These are phyloP conservation scores for Alethe diademata DNA, from an alignment of 2,113 vertebrate species.

Conservation along the genomic window DNA sequence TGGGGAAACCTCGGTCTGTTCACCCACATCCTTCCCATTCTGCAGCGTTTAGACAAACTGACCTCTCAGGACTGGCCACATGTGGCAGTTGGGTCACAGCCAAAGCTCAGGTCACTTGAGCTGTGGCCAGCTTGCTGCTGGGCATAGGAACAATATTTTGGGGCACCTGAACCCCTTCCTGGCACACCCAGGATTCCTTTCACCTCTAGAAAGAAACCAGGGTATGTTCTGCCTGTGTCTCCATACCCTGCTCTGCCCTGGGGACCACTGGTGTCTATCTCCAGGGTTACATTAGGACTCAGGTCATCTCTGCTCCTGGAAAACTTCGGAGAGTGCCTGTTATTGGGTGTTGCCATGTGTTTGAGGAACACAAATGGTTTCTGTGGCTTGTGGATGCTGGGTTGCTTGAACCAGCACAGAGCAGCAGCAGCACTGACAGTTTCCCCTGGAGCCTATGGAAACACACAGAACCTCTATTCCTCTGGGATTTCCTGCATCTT, in stretches of 20 bases:
- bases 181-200: rapidly evolving
- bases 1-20: rapidly evolving
- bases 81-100: not conserved
- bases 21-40: not conserved
- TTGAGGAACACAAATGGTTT: not conserved
- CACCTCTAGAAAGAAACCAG: not conserved
- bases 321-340: rapidly evolving
- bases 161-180: not conserved
- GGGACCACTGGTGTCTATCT: rapidly evolving
- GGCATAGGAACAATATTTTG: rapidly evolving
- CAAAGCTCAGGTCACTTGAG: not conserved
- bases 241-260: not conserved
- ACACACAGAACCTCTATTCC: rapidly evolving
- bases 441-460: not conserved
- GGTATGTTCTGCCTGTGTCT: not conserved
- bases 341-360: rapidly evolving
- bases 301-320: not conserved
- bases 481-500: not conserved
- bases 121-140: rapidly evolving
- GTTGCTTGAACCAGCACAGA: not conserved
- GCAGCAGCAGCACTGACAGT: not conserved
- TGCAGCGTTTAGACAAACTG: rapidly evolving
- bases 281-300: rapidly evolving
- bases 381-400: not conserved
- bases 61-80: too few species aligned